phyloP scores from a whole-genome alignment of 2,113 vertebrate species.

The Ceyx melanurus region DNA sequence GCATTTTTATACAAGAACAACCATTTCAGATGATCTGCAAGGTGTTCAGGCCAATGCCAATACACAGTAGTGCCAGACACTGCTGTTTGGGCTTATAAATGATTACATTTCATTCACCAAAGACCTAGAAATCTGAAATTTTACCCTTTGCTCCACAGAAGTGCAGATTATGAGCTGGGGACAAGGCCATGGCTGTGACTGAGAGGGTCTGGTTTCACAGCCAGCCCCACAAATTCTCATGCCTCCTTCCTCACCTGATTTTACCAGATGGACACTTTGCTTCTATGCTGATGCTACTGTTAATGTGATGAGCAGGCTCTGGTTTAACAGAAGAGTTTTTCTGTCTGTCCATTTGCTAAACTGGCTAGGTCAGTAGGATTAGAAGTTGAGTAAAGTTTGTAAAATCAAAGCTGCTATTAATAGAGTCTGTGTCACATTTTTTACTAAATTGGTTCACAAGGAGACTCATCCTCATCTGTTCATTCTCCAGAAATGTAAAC shows the following conservation, averaged over 20 bases:
- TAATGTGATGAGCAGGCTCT: neutral
- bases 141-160: neutral
- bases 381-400: neutral
- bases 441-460: neutral
- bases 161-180: neutral
- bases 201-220: neutral
- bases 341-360: neutral
- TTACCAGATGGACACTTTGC: neutral
- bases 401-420: slow-evolving; percentile 17
- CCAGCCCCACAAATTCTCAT: fast-evolving
- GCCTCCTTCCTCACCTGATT: neutral
- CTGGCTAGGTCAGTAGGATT: neutral
- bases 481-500: slow-evolving; percentile 12
- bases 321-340: neutral
- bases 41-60: neutral
- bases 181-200: neutral
- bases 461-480: neutral
- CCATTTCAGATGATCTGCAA: neutral
- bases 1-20: neutral
- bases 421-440: neutral
- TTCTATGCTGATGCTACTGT: neutral
- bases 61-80: neutral
- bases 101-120: neutral
- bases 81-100: neutral
- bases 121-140: neutral